A percentile compares a stretch with the other conserved stretches of the same genome.
phyloP scores from a whole-genome alignment of 2,797 vertebrate genomes.

The Urocyon cinereoargenteus region DNA sequence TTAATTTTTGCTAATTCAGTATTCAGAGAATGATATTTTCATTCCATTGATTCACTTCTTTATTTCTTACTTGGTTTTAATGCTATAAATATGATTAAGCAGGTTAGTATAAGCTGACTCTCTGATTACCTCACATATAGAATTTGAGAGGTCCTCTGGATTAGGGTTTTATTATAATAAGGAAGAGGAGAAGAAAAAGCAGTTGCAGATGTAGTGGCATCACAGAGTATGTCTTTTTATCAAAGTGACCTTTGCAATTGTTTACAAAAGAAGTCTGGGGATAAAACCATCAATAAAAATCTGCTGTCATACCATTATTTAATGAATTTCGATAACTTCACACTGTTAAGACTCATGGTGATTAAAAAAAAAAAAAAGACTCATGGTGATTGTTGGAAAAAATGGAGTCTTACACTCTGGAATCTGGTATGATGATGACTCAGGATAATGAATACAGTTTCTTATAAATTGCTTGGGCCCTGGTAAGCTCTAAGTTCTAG shows the following conservation, averaged over 20 bases:
- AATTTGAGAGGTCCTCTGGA: neutral
- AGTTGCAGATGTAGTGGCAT: neutral
- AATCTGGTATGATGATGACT: neutral
- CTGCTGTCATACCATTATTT: conserved; percentile 27
- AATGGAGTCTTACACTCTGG: neutral
- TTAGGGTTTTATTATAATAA: neutral
- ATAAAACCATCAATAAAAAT: conserved; percentile 17
- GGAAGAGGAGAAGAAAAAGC: neutral
- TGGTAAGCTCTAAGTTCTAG: neutral
- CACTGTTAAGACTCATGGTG: neutral
- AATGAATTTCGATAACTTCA: neutral
- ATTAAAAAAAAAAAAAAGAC: too few species aligned
- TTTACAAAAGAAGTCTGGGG: neutral
- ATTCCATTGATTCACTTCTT: conserved; percentile 9
- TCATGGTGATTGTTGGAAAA: neutral
- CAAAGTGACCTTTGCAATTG: neutral
- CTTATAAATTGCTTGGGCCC: neutral
- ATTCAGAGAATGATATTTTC: conserved; percentile 16
- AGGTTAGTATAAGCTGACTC: neutral
- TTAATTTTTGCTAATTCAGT: conserved; percentile 17
- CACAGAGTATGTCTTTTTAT: neutral
- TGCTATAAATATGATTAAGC: neutral
- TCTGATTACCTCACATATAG: neutral
- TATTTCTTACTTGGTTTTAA: conserved; percentile 43
- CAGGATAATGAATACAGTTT: neutral